These are phyloP conservation scores for Plotosus lineatus DNA, from an alignment of 2,113 vertebrate genomes.

Conservation along the genomic window DNA sequence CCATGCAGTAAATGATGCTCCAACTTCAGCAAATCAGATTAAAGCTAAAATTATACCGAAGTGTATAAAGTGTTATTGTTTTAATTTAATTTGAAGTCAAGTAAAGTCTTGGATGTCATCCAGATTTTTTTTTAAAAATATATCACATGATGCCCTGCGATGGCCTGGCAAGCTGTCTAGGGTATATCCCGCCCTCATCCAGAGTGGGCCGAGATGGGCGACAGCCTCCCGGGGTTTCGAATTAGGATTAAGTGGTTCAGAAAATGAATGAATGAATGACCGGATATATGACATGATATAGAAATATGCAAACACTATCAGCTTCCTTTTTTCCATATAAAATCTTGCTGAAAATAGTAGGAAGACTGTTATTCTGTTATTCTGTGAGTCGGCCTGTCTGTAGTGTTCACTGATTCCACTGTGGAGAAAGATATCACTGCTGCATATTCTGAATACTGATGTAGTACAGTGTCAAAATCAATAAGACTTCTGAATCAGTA, in stretches of 20 bases:
- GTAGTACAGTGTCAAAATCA: neutral
- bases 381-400: neutral
- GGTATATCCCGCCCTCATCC: no score
- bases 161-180: no score
- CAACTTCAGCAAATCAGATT: neutral
- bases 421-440: neutral
- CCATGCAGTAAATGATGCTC: neutral
- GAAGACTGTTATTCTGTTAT: neutral
- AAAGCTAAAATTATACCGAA: neutral
- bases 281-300: neutral
- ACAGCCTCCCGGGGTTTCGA: no score
- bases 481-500: neutral
- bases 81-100: neutral
- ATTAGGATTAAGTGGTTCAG: no score
- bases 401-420: neutral
- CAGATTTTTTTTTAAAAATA: neutral
- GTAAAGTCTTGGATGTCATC: neutral
- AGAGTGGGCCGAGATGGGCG: no score
- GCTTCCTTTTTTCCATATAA: neutral
- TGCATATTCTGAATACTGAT: neutral
- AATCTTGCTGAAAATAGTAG: neutral
- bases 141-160: neutral
- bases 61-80: no score
- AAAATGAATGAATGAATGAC: no score
- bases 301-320: neutral